Percentiles rank a stretch among this genome's conserved stretches.
Evolutionary conservation across 1,140 invertebrate species (phyloP).

Genomic region (Pomacea maculata): DNA sequence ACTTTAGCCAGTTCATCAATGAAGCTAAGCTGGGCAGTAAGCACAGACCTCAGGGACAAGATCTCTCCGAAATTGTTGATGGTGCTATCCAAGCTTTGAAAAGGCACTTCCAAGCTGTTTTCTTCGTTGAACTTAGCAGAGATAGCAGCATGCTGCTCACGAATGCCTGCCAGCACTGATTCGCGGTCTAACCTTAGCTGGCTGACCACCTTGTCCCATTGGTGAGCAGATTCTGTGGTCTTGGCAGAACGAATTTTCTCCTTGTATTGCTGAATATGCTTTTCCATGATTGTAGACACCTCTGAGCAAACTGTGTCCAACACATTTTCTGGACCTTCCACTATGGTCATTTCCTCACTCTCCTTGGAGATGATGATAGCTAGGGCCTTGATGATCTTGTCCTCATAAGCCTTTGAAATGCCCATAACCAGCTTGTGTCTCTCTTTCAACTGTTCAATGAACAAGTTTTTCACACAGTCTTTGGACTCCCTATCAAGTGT

Average conservation of each 20-base stretch:
- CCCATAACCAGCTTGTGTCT: constrained; percentile 39
- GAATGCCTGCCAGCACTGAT: constrained; percentile 20
- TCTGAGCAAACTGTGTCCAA: constrained; percentile 40
- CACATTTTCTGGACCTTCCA: constrained; percentile 38
- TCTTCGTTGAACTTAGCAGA: constrained; percentile 20
- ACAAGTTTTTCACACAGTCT: constrained; percentile 42
- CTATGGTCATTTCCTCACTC: constrained; percentile 40
- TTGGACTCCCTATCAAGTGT: constrained; percentile 28
- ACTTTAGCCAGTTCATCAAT: constrained; percentile 41
- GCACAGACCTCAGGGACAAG: constrained; percentile 41
- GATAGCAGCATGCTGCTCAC: constrained; percentile 24
- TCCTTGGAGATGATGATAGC: constrained; percentile 39
- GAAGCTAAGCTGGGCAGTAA: constrained; percentile 39
- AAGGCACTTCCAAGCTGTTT: constrained; percentile 26
- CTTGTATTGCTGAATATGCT: constrained; percentile 38
- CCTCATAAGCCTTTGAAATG: constrained; percentile 35
- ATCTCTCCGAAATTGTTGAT: constrained; percentile 49
- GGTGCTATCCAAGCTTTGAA: constrained; percentile 37
- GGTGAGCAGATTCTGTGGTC: constrained; percentile 30
- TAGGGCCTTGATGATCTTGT: constrained; percentile 32
- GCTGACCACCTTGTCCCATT: constrained; percentile 36
- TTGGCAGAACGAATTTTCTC: constrained; percentile 31
- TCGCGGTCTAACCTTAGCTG: constrained; percentile 28
- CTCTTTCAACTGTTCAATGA: constrained; percentile 41
- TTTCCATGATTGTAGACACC: constrained; percentile 41